Base-by-base conservation (phyloP, 1,140 invertebrate species). In the Leucophenga varia region DNA sequence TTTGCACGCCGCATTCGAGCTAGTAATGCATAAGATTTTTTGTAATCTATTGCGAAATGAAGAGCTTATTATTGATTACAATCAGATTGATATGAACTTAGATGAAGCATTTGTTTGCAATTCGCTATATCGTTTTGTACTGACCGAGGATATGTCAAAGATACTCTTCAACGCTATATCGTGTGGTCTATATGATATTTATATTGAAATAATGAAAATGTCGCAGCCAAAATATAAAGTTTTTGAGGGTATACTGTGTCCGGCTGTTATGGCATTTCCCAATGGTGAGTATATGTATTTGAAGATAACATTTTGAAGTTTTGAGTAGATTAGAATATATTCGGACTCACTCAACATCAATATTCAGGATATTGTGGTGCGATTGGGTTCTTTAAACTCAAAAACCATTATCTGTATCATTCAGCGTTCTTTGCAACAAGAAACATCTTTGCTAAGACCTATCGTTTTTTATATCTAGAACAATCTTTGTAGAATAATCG, bases 121-220 rank as follows among this genome's bases (percentile, higher is more conserved):
- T 30, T 54, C 54, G 8, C 52, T 71, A n/a, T 60, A 67, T 47
- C 67, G 68, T 14, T 71, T 34, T 28, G 49, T 68, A 16, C 44
- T 71, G 5, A 67, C 57, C 4, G 37, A 54, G 5, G n/a, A 45
- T 0, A 44, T 61, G 52, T 37, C 49, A 1, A 37, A 56, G 6
- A 39, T 19, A 3, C 31, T 71, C 3, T 53, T 43, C 5, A 22
- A 32, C 10, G 35, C 43, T 1, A 19, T 59, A 16, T 35, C 37
- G 16, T 36, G 21, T 10, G 35, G 42, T 7, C 35, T 31, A n/a
- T 65, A 59, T 20, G 40, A 49, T 0, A 7, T 65, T 0, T 31
- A 34, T 0, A 47, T 65, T 6, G 61, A 67, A 2, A 46, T 43
- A 5, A 61, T 17, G 3, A 10, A 2, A 9, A 8, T 13, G 6